Evolutionary conservation across 2,888 invertebrate species (phyloP).

Genomic region (Tipula lateralis): DNA sequence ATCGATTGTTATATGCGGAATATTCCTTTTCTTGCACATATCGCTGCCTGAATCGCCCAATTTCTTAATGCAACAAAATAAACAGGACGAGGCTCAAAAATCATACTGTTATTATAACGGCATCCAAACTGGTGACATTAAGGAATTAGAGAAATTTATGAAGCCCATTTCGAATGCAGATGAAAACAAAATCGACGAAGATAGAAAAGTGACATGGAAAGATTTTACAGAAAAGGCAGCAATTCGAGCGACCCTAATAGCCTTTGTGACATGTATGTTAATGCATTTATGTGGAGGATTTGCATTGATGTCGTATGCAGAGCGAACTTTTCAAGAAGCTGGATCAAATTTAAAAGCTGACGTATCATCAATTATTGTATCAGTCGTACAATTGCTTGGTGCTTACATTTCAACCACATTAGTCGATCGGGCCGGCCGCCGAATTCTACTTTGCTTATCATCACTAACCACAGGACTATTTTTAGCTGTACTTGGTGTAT

Average conservation of each 20-base stretch:
- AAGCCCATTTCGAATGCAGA: background rate
- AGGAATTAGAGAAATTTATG: background rate
- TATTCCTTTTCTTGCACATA: background rate
- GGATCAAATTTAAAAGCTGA: background rate
- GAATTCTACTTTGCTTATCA: slow-evolving; percentile 20
- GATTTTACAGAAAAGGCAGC: background rate
- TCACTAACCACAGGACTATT: slow-evolving; percentile 13
- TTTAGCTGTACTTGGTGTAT: slow-evolving; percentile 12
- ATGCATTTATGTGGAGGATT: slow-evolving; percentile 44
- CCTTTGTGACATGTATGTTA: background rate
- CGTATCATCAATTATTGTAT: slow-evolving; percentile 24
- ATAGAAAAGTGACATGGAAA: background rate
- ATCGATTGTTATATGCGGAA: background rate
- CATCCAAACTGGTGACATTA: background rate
- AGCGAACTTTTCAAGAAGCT: slow-evolving; percentile 41
- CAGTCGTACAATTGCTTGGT: slow-evolving; percentile 14
- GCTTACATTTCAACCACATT: slow-evolving; percentile 24
- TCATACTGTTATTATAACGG: background rate
- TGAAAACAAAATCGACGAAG: no score
- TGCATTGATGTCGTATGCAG: slow-evolving; percentile 46
- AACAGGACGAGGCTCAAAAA: background rate
- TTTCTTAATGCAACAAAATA: background rate
- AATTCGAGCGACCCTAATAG: background rate
- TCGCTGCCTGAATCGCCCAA: background rate
- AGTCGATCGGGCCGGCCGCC: slow-evolving; percentile 25